Evolutionary conservation across 2,888 invertebrate species (phyloP).

Genomic region (Periphyllus acericola): DNA sequence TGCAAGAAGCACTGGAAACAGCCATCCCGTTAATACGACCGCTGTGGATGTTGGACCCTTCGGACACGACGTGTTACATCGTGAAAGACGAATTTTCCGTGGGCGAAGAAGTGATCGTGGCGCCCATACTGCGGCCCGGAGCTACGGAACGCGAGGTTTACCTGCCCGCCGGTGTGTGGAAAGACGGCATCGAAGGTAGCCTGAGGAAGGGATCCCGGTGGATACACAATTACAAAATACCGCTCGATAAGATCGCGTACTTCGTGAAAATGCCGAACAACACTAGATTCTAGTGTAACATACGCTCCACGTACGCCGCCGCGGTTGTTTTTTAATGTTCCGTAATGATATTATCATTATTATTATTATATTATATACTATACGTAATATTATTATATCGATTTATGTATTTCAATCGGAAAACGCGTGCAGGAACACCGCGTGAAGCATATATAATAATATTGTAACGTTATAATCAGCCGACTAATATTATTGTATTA

Average conservation of each 20-base stretch:
- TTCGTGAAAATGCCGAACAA: constrained; percentile 87
- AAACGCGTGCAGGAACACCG: not conserved
- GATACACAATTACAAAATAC: constrained; percentile 88
- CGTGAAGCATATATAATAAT: too few relatives aligned
- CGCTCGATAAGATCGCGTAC: constrained; percentile 82
- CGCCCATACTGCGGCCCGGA: constrained; percentile 81
- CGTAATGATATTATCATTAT: too few relatives aligned
- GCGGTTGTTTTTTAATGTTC: too few relatives aligned
- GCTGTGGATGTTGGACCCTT: constrained; percentile 87
- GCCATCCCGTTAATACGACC: constrained; percentile 88
- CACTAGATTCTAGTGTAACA: constrained; percentile 78
- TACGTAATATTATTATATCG: not conserved
- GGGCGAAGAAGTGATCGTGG: constrained; percentile 90
- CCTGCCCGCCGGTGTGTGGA: constrained; percentile 91
- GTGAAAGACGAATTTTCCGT: constrained; percentile 89
- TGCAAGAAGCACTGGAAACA: constrained; percentile 80
- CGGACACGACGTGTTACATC: constrained; percentile 79
- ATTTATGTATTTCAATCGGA: not conserved
- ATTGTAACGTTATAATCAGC: not conserved
- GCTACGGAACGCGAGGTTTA: constrained; percentile 83
- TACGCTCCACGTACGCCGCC: too few relatives aligned
- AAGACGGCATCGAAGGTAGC: constrained; percentile 87
- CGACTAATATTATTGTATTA: not conserved
- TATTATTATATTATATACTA: not conserved
- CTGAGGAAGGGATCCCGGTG: constrained; percentile 87